A percentile compares a stretch with the other conserved stretches of the same genome.
Conservation (phyloP, 2,888 invertebrate species). For the Melinaea marsaeus region DNA sequence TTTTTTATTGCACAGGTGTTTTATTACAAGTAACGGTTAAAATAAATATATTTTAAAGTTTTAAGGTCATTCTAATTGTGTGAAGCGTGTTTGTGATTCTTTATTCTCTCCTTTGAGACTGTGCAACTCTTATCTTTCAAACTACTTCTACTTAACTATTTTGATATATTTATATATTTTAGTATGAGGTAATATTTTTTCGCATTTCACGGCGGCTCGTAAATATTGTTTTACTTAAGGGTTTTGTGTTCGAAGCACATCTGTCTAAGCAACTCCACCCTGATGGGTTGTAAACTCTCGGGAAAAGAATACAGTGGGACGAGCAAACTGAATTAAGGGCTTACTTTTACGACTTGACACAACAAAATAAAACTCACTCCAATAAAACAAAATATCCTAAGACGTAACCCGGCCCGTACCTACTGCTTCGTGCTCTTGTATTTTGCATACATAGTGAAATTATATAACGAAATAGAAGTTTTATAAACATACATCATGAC, state of each 20-base stretch:
- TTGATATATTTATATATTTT: conserved; percentile 13
- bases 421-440: background rate
- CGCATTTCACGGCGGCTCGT: conserved; percentile 25
- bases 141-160: background rate
- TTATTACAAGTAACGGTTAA: too few species aligned
- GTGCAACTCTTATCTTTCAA: background rate
- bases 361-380: conserved; percentile 21
- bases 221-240: conserved; percentile 29
- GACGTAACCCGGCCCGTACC: background rate
- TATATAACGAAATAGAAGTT: background rate
- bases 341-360: conserved; percentile 30
- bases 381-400: conserved; percentile 22
- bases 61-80: too few species aligned
- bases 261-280: conserved; percentile 26
- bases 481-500: background rate
- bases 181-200: conserved; percentile 26
- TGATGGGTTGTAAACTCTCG: conserved; percentile 29
- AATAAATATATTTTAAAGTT: too few species aligned
- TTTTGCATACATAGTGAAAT: background rate
- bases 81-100: too few species aligned
- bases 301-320: conserved; percentile 27
- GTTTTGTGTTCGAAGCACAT: conserved; percentile 34
- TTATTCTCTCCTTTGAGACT: background rate
- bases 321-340: conserved; percentile 30
- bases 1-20: too few species aligned